phyloP scores from a whole-genome alignment of 2,888 invertebrate genomes.

The Tetragonisca angustula region DNA sequence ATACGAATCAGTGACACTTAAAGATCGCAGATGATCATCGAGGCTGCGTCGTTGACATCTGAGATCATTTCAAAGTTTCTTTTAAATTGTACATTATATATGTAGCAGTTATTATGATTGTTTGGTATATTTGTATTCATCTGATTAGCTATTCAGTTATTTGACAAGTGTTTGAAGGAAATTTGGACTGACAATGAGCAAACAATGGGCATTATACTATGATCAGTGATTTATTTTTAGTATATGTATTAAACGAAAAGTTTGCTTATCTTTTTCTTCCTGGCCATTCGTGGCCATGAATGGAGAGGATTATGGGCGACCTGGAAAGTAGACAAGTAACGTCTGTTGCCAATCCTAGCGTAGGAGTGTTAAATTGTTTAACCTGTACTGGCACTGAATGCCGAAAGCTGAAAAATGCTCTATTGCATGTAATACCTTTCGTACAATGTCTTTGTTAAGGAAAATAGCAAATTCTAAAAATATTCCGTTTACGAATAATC shows the following conservation, averaged over 20 bases:
- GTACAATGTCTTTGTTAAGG: background rate
- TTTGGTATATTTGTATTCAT: background rate
- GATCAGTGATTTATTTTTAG: conserved; percentile 5
- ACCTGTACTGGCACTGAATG: too few relatives aligned
- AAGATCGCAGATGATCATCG: too few relatives aligned
- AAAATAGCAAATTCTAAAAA: background rate
- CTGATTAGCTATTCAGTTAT: conserved; percentile 26
- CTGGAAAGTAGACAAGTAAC: conserved; percentile 8
- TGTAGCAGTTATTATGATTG: background rate
- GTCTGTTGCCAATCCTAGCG: background rate
- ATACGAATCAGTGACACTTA: too few relatives aligned
- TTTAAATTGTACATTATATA: too few relatives aligned
- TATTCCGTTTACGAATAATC: background rate
- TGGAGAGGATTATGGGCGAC: conserved; percentile 18
- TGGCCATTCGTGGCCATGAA: conserved; percentile 1
- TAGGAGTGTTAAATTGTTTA: conserved; percentile 13
- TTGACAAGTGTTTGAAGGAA: background rate
- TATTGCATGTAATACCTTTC: too few relatives aligned
- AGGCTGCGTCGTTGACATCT: too few relatives aligned
- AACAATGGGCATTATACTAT: conserved; percentile 14
- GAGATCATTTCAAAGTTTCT: too few relatives aligned
- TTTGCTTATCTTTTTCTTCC: conserved; percentile 19
- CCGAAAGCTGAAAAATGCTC: background rate
- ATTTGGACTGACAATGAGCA: background rate
- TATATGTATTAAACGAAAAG: conserved; percentile 14